Evolutionary conservation across 2,888 invertebrate species (phyloP).

Genomic region (Leptopilina drosophilae): DNA sequence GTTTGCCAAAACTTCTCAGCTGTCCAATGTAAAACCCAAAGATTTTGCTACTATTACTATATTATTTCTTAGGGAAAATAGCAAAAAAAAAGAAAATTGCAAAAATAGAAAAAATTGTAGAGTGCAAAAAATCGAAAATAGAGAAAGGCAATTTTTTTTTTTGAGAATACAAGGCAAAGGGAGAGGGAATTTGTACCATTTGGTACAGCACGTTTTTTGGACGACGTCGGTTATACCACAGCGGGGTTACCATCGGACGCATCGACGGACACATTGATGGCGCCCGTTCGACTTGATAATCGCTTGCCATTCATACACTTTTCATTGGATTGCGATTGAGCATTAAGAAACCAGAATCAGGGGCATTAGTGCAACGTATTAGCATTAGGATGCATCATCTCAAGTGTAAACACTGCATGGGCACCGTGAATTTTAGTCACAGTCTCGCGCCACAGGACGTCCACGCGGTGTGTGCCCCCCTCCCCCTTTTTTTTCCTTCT

Average conservation of each 20-base stretch:
- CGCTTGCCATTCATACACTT: slow-evolving; percentile 76
- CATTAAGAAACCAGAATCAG: slow-evolving; percentile 70
- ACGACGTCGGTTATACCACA: slow-evolving; percentile 74
- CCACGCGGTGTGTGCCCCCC: slow-evolving; percentile 56
- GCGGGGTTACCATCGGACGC: slow-evolving; percentile 75
- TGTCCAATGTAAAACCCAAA: too few relatives aligned
- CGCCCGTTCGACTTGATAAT: slow-evolving; percentile 77
- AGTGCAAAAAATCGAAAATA: too few relatives aligned
- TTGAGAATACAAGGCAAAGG: too few relatives aligned
- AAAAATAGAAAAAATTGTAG: too few relatives aligned
- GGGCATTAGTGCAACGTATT: slow-evolving; percentile 73
- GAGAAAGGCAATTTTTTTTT: too few relatives aligned
- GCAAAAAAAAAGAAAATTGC: too few relatives aligned
- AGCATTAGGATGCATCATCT: slow-evolving; percentile 77
- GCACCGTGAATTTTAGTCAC: slow-evolving; percentile 75
- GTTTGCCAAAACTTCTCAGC: too few relatives aligned
- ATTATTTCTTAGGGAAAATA: too few relatives aligned
- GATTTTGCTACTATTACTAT: too few relatives aligned
- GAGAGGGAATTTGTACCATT: slow-evolving; percentile 71
- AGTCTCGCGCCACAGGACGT: slow-evolving; percentile 73
- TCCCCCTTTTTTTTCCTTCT: slow-evolving; percentile 51
- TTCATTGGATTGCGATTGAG: slow-evolving; percentile 78
- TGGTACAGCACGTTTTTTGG: slow-evolving; percentile 62
- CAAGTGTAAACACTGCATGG: slow-evolving; percentile 77
- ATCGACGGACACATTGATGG: slow-evolving; percentile 77